Percentiles rank a stretch among this genome's conserved stretches.
Evolutionary conservation across 2,888 invertebrate species (phyloP).

Genomic region (Hemicrepidius hirtus): DNA sequence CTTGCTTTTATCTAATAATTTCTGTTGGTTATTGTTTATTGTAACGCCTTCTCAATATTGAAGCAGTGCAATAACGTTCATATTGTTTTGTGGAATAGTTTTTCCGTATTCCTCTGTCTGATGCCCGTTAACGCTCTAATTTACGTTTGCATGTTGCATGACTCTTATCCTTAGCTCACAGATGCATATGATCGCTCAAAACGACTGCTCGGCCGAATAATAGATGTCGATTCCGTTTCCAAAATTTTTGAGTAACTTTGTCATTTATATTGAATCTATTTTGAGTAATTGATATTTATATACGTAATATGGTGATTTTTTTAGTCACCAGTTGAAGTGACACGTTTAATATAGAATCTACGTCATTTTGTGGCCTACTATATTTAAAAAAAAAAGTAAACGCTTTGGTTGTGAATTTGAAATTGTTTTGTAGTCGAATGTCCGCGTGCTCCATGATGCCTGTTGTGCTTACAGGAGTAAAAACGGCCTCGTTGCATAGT

Average conservation of each 20-base stretch:
- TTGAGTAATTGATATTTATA: conserved; percentile 25
- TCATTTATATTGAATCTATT: conserved; percentile 24
- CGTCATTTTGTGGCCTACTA: conserved; percentile 53
- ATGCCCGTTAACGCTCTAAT: conserved; percentile 53
- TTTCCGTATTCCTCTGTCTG: conserved; percentile 59
- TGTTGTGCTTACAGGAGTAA: conserved; percentile 60
- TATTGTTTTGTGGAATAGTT: conserved; percentile 53
- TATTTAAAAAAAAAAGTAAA: conserved; percentile 37
- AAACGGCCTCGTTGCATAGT: conserved; percentile 69
- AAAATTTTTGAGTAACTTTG: conserved; percentile 26
- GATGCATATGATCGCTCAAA: conserved; percentile 73
- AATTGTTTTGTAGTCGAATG: conserved; percentile 59
- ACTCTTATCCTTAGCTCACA: conserved; percentile 69
- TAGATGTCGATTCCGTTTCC: conserved; percentile 49
- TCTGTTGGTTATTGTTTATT: conserved; percentile 55
- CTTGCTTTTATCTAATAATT: conserved; percentile 50
- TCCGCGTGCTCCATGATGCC: conserved; percentile 66
- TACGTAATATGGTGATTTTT: conserved; percentile 40
- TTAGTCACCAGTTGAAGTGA: conserved; percentile 49
- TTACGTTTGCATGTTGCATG: conserved; percentile 68
- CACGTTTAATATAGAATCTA: conserved; percentile 58
- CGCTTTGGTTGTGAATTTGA: conserved; percentile 52
- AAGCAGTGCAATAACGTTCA: conserved; percentile 53
- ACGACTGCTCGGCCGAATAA: conserved; percentile 70
- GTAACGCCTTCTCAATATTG: conserved; percentile 52